Base-by-base conservation (phyloP, 1,140 invertebrate species). In the Zelostemma sp. region DNA sequence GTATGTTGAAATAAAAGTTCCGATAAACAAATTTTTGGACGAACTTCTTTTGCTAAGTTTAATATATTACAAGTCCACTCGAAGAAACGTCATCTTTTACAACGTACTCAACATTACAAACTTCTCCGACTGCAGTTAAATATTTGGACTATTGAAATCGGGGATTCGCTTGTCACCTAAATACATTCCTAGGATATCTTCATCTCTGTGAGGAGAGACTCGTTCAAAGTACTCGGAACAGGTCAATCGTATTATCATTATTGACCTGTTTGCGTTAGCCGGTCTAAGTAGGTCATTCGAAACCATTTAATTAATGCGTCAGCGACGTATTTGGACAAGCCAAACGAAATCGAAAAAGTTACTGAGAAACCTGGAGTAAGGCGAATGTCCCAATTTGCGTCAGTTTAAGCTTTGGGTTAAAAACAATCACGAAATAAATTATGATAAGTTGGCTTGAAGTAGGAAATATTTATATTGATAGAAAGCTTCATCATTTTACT, bases 221-320 rank as follows among this genome's bases (percentile, higher is more conserved):
- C 33, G n/a, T n/a, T 35, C 33, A 35, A n/a, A 35, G 33, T n/a
- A 35, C 33, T 35, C 33, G 33, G 33, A 35, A 35, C 33, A 35
- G 33, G 33, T 35, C 33, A 35, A 35, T 35, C 33, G 33, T 35
- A 35, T 35, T 35, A 35, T 35, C 11, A n/a, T 35, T 35, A 35
- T n/a, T 35, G 33, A 35, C 33, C 33, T 35, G 33, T 35, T 35
- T 35, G 33, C 33, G n/a, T 35, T 35, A 35, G 33, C n/a, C 11
- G 33, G 6, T 35, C n/a, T n/a, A 35, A 35, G 33, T 35, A n/a
- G 33, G 33, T 35, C 33, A 35, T 35, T 35, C 33, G 33, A 6
- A n/a, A 35, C 33, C 11, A 35, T 35, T 35, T 35, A 35, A 6
- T n/a, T 35, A 6, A 35, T n/a, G 33, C n/a, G 1, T 35, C 33